Evolutionary conservation across 1,140 invertebrate species (phyloP).

Genomic region (Bombus balteatus): DNA sequence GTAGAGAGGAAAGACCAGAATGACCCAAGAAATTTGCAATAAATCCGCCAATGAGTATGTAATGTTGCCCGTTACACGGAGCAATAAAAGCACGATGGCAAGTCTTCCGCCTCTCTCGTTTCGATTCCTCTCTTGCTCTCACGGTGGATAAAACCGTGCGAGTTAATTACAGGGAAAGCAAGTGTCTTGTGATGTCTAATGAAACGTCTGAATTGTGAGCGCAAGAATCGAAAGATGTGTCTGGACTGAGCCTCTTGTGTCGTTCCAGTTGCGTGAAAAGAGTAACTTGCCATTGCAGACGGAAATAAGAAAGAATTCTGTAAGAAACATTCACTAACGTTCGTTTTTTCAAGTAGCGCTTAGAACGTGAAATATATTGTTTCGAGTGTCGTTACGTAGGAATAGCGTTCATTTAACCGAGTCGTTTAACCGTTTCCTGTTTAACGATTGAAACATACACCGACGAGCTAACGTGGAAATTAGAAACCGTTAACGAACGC

Average conservation of each 20-base stretch:
- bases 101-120: background rate
- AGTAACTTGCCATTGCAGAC: background rate
- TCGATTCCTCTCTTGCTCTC: background rate
- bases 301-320: background rate
- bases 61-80: slow-evolving; percentile 4
- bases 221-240: background rate
- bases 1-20: background rate
- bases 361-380: background rate
- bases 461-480: background rate
- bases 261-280: background rate
- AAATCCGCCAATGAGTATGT: slow-evolving; percentile 34
- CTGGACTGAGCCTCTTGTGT: too few species aligned
- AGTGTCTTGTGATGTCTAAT: background rate
- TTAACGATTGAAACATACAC: background rate
- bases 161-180: background rate
- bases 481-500: background rate
- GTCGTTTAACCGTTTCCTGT: slow-evolving; percentile 13
- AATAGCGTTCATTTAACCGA: background rate
- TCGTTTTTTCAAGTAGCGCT: background rate
- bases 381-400: background rate
- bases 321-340: background rate
- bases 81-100: slow-evolving; percentile 34
- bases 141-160: background rate
- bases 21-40: background rate
- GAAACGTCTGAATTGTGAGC: background rate